phyloP scores from a whole-genome alignment of 2,113 vertebrate species.

The Steatornis caripensis region DNA sequence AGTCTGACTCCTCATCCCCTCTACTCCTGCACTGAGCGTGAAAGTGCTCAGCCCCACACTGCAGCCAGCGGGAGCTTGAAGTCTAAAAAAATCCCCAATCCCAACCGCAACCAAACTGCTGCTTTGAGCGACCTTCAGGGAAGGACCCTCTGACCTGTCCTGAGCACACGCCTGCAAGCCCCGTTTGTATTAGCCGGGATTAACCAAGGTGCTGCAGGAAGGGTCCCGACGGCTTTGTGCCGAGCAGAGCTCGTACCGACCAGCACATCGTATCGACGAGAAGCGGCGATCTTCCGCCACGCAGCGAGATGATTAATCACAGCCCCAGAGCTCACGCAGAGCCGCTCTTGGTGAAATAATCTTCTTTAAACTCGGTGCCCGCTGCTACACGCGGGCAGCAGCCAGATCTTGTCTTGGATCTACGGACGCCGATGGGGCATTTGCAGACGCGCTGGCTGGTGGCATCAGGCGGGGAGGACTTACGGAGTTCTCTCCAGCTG shows the following conservation, averaged over 20 bases:
- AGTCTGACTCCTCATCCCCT: not conserved
- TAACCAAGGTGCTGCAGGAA: not conserved
- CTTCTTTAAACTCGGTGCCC: not conserved
- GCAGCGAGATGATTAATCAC: not conserved
- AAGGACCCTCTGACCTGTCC: not conserved
- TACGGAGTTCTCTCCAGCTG: not conserved
- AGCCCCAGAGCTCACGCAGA: not conserved
- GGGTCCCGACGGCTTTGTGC: not conserved
- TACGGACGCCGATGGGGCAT: not conserved
- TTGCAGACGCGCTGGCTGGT: not conserved
- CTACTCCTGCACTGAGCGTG: not conserved
- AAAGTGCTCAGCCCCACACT: not conserved
- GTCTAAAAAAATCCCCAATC: not conserved
- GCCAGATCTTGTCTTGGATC: not conserved
- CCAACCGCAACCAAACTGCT: not conserved
- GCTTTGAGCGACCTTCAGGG: not conserved
- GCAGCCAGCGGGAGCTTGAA: not conserved
- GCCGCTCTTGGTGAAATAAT: rapidly evolving
- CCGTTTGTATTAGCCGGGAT: not conserved
- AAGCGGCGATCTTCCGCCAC: not conserved
- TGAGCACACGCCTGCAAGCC: not conserved
- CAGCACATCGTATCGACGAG: rapidly evolving
- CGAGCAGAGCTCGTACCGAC: not conserved
- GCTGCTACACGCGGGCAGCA: rapidly evolving
- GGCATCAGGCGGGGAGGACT: not conserved